Evolutionary conservation across 2,888 invertebrate genomes (phyloP), one percentile per base, ranked within the genome.

Genomic region (Papilio gigon): DNA sequence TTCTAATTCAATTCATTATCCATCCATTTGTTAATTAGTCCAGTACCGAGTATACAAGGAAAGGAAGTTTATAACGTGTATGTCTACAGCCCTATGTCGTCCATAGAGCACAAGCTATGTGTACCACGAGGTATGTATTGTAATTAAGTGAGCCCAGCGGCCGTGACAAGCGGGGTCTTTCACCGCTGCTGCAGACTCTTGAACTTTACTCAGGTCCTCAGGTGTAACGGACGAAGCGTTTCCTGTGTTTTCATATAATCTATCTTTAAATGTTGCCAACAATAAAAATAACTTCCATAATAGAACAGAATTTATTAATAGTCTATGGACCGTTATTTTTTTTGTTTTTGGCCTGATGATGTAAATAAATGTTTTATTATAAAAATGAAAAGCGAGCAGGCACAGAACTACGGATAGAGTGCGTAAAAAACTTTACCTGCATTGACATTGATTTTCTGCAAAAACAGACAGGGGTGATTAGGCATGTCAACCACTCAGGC

Each of bases 71-170:
- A 35, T 35, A n/a, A n/a, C 17, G 17, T 42, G 8, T 73, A 35
- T 50, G 11, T 61, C 70, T 68, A 65, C 70, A 70, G 53, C 72
- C 67, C 69, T 71, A 67, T 20, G 44, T 71, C 74, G 73, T 72
- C 78, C 88, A 88, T 89, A 88, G 78, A 77, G 84, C 86, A 86
- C 86, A 75, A 73, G 74, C 75, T 65, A 50, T 60, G 25, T 60
- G 40, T 53, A 60, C 59, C 40, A 65, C 53, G 25, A 47, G 40
- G 9, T 60, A 71, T 74, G 73, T 74, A 76, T 75, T 79, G 83
- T 84, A 88, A 88, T 88, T 87, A 87, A 82, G 75, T 74, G 74
- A 83, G 87, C 75, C 77, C 88, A 84, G 71, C 68, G 74, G 70
- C 84, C 89, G 88, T 88, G 89, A 78, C 77, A 85, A 82, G 75